Evolutionary conservation across 1,140 invertebrate species (phyloP).

Genomic region (Antheraea pernyi): DNA sequence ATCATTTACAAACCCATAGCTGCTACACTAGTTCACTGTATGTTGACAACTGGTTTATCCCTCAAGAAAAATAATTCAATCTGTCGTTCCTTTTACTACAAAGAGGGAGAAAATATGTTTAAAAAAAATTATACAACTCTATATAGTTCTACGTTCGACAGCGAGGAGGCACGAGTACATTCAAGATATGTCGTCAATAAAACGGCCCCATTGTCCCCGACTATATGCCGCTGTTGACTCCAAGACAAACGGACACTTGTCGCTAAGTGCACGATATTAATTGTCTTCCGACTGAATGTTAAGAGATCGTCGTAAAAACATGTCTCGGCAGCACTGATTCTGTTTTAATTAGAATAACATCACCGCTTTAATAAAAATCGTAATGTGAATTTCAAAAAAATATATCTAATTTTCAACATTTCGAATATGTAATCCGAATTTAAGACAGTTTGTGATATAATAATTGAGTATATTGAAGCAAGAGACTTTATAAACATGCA

Average conservation of each 20-base stretch:
- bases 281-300: neutral
- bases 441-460: too few relatives aligned
- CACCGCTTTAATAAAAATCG: too few relatives aligned
- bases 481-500: too few relatives aligned
- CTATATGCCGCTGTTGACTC: conserved; percentile 5
- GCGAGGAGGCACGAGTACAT: conserved; percentile 18
- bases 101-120: neutral
- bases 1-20: too few relatives aligned
- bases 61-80: too few relatives aligned
- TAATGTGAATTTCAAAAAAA: too few relatives aligned
- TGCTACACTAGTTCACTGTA: too few relatives aligned
- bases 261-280: conserved; percentile 18
- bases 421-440: too few relatives aligned
- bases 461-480: too few relatives aligned
- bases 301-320: neutral
- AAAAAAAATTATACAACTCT: conserved; percentile 6
- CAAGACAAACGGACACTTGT: conserved; percentile 8
- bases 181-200: conserved; percentile 17
- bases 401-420: too few relatives aligned
- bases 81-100: too few relatives aligned
- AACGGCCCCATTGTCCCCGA: conserved; percentile 23
- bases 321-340: neutral
- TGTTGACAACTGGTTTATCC: too few relatives aligned
- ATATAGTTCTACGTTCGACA: conserved; percentile 3
- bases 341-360: neutral